Percentiles rank a stretch among this genome's conserved stretches.
phyloP scores from a whole-genome alignment of 92 coral and sea anemone genomes.

The Anthopleura xanthogrammica region DNA sequence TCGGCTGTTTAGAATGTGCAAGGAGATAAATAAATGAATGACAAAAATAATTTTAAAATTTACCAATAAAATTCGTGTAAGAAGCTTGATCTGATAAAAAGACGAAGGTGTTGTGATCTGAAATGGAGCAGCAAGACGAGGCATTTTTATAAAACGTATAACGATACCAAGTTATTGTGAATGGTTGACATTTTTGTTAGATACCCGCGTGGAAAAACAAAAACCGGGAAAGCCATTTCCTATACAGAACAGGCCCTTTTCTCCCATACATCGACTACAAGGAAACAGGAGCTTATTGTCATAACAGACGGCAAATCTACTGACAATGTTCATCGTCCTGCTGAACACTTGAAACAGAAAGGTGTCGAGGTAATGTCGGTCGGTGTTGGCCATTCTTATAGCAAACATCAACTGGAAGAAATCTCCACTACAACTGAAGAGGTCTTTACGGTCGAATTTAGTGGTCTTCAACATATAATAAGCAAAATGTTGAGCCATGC shows the following conservation, averaged over 20 bases:
- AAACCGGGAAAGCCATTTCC: constrained; percentile 27
- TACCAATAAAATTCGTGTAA: not conserved
- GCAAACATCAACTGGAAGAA: constrained; percentile 40
- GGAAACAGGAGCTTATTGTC: constrained; percentile 44
- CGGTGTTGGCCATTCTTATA: constrained; percentile 24
- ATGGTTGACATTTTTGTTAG: constrained; percentile 15
- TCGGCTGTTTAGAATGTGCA: no score
- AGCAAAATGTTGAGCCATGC: constrained; percentile 20
- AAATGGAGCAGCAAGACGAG: not conserved
- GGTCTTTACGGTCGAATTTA: constrained; percentile 23
- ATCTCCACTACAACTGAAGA: constrained; percentile 51
- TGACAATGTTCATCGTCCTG: constrained; percentile 56
- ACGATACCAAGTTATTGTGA: not conserved
- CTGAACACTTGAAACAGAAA: constrained; percentile 50
- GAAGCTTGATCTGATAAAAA: not conserved
- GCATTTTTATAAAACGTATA: not conserved
- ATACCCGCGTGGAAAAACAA: constrained; percentile 49
- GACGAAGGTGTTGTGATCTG: not conserved
- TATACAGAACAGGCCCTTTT: constrained; percentile 14
- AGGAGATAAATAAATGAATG: not conserved
- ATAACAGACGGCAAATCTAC: constrained; percentile 55
- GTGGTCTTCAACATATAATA: constrained; percentile 14
- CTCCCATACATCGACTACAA: constrained; percentile 15
- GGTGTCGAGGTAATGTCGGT: constrained; percentile 56
- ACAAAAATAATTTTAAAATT: no score